A percentile compares a stretch with the other conserved stretches of the same genome.
Conservation (phyloP, 2,797 vertebrate species). For the Morus bassanus region DNA sequence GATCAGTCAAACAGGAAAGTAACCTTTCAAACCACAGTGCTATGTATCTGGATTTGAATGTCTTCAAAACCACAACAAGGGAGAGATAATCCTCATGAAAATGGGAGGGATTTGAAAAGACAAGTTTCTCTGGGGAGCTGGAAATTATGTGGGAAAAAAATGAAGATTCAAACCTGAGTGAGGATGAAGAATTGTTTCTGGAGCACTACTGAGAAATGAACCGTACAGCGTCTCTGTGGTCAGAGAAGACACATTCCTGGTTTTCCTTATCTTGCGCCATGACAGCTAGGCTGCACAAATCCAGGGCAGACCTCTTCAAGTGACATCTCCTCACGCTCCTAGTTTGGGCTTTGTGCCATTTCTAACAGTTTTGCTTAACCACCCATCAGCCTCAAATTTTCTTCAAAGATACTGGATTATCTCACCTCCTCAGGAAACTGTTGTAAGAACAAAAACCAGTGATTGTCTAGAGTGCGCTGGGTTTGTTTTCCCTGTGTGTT, state of each 20-base stretch:
- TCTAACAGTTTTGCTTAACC: slow-evolving; percentile 17
- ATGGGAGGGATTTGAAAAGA: slow-evolving; percentile 23
- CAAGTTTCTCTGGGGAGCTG: slow-evolving; percentile 2
- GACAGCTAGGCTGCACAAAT: slow-evolving; percentile 14
- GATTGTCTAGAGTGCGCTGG: background rate
- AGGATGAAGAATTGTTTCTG: slow-evolving; percentile 60
- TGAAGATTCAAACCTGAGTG: slow-evolving; percentile 7
- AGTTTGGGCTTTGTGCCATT: slow-evolving; percentile 13
- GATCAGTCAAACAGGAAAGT: background rate
- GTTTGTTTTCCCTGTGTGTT: background rate
- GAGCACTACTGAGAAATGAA: slow-evolving; percentile 53
- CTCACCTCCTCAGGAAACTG: background rate
- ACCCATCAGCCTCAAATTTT: slow-evolving; percentile 42
- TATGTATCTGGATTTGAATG: slow-evolving; percentile 45
- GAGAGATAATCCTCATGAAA: slow-evolving; percentile 25
- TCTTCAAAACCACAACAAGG: slow-evolving; percentile 42
- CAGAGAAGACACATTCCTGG: slow-evolving; percentile 21
- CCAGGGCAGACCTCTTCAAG: slow-evolving; percentile 17
- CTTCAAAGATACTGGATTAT: slow-evolving; percentile 46
- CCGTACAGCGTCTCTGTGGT: slow-evolving; percentile 26
- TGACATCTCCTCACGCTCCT: slow-evolving; percentile 10
- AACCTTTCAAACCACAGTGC: slow-evolving; percentile 15
- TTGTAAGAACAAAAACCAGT: background rate
- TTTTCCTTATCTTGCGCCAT: slow-evolving; percentile 32
- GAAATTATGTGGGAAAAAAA: slow-evolving; percentile 47